These are phyloP conservation scores for Bombus breviceps DNA, from an alignment of 1,140 invertebrate species.

Conservation along the genomic window DNA sequence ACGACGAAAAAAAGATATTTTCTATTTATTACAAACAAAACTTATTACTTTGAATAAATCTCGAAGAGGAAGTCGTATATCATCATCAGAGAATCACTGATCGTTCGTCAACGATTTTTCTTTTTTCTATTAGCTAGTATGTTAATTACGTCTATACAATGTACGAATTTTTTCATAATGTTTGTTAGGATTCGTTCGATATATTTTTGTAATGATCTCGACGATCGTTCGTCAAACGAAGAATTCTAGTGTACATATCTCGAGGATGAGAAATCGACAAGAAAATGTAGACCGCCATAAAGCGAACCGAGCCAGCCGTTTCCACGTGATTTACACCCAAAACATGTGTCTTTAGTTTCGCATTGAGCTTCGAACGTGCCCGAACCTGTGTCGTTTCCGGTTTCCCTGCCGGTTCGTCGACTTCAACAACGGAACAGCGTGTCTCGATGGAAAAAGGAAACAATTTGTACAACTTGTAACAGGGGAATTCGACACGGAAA, in stretches of 20 bases:
- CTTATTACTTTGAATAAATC: not conserved
- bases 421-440: too few species aligned
- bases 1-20: not conserved
- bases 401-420: constrained; percentile 10
- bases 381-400: constrained; percentile 48
- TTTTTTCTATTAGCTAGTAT: not conserved
- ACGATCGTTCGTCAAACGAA: not conserved
- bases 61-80: not conserved
- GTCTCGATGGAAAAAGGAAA: constrained; percentile 11
- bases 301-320: constrained; percentile 2
- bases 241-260: not conserved
- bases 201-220: not conserved
- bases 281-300: not conserved
- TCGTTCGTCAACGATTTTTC: not conserved
- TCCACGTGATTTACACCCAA: constrained; percentile 75
- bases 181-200: not conserved
- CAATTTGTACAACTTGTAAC: constrained; percentile 6
- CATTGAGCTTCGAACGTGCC: constrained; percentile 63
- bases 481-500: not conserved
- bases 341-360: constrained; percentile 71
- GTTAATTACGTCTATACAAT: not conserved
- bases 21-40: not conserved
- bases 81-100: not conserved
- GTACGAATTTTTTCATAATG: not conserved
- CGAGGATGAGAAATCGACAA: not conserved